Conservation (phyloP, 2,888 invertebrate genomes). For the Patella depressa region DNA sequence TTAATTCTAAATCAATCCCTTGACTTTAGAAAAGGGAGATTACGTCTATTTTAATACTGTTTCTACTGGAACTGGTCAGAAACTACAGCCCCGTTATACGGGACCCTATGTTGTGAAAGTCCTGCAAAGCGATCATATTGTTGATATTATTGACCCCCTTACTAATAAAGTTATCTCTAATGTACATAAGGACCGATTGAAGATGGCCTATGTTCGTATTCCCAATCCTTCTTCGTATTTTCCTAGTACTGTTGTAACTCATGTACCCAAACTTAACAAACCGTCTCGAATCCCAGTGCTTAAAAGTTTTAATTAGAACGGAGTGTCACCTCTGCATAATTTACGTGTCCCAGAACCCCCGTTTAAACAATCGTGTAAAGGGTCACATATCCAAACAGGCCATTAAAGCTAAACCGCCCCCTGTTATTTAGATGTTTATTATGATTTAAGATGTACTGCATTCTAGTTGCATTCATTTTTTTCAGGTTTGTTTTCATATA, state of each 20-base stretch:
- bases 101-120: background rate
- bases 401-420: no score
- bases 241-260: background rate
- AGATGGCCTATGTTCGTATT: slow-evolving; percentile 16
- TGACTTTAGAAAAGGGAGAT: background rate
- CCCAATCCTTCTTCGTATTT: slow-evolving; percentile 9
- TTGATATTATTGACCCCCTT: background rate
- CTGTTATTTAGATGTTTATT: no score
- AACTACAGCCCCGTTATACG: background rate
- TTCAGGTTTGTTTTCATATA: no score
- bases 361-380: no score
- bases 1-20: slow-evolving; percentile 7
- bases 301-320: background rate
- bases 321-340: no score
- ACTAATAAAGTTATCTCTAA: background rate
- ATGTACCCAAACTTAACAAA: no score
- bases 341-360: no score
- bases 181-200: slow-evolving; percentile 11
- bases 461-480: no score
- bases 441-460: no score
- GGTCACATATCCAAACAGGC: no score
- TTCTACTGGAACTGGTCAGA: slow-evolving; percentile 9
- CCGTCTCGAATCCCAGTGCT: no score
- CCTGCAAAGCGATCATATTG: background rate
- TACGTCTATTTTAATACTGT: slow-evolving; percentile 11